These are phyloP conservation scores for Oscheius sp. DNA, from an alignment of 2,888 invertebrate species.

Conservation along the genomic window DNA sequence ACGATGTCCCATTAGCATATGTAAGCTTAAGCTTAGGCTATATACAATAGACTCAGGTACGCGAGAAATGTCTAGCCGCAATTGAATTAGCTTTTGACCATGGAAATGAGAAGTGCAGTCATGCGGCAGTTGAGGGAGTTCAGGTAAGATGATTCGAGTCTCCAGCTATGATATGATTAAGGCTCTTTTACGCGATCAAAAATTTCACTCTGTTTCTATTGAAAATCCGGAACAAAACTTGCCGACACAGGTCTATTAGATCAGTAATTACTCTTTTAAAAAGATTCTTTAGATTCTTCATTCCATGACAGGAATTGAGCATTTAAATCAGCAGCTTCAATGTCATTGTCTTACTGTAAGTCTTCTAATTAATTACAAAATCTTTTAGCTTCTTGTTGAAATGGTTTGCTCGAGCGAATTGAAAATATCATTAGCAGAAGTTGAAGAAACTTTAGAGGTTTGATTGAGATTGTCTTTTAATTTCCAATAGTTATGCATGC, in stretches of 20 bases:
- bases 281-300: constrained; percentile 70
- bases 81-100: constrained; percentile 87
- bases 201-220: constrained; percentile 44
- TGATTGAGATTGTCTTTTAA: background rate
- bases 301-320: constrained; percentile 57
- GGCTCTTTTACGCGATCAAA: constrained; percentile 55
- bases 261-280: background rate
- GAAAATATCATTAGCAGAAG: constrained; percentile 52
- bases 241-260: constrained; percentile 37
- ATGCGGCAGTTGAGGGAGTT: constrained; percentile 85
- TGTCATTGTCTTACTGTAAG: constrained; percentile 63
- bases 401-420: constrained; percentile 61
- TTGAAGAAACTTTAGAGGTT: constrained; percentile 60
- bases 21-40: too few species aligned
- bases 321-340: constrained; percentile 60
- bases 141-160: too few species aligned
- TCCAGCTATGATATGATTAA: constrained; percentile 21
- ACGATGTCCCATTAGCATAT: constrained; percentile 50
- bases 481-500: constrained; percentile 44
- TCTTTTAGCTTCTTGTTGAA: constrained; percentile 61
- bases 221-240: constrained; percentile 48
- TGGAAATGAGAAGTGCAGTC: constrained; percentile 84
- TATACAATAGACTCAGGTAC: too few species aligned
- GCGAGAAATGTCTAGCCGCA: constrained; percentile 83
- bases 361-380: background rate